Conservation (phyloP, 2,888 invertebrate genomes). For the Ephialtes manifestator region DNA sequence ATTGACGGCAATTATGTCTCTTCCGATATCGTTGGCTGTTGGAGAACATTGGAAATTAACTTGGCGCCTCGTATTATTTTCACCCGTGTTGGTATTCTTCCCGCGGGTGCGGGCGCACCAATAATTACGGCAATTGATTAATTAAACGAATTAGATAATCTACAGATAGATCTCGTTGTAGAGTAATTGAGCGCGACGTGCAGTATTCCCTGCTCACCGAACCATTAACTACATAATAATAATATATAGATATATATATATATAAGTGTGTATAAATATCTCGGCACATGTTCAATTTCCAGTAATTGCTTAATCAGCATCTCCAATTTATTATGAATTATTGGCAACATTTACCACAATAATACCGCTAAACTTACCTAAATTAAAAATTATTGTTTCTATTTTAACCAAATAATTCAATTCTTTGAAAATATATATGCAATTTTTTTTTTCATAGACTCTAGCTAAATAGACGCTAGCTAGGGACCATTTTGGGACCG, state of each 20-base stretch:
- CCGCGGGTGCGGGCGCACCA: conserved; percentile 72
- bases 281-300: conserved; percentile 70
- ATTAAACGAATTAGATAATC: conserved; percentile 84
- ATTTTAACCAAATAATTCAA: background rate
- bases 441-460: too few species aligned
- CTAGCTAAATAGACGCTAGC: background rate
- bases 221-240: conserved; percentile 40
- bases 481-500: conserved; percentile 1
- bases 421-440: background rate
- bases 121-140: conserved; percentile 83
- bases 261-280: background rate
- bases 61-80: conserved; percentile 64
- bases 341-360: background rate
- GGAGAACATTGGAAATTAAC: conserved; percentile 13
- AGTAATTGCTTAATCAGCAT: conserved; percentile 79
- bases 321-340: conserved; percentile 60
- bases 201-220: conserved; percentile 49
- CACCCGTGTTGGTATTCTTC: conserved; percentile 41
- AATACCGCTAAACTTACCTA: conserved; percentile 1
- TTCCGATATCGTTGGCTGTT: background rate
- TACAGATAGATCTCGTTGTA: conserved; percentile 73
- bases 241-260: conserved; percentile 10
- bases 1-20: background rate
- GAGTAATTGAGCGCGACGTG: conserved; percentile 70
- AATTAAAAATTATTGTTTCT: background rate